A percentile compares a stretch with the other conserved stretches of the same genome.
These are phyloP conservation scores for Drosophila setifemur DNA, from an alignment of 1,140 invertebrate genomes.

Conservation along the genomic window DNA sequence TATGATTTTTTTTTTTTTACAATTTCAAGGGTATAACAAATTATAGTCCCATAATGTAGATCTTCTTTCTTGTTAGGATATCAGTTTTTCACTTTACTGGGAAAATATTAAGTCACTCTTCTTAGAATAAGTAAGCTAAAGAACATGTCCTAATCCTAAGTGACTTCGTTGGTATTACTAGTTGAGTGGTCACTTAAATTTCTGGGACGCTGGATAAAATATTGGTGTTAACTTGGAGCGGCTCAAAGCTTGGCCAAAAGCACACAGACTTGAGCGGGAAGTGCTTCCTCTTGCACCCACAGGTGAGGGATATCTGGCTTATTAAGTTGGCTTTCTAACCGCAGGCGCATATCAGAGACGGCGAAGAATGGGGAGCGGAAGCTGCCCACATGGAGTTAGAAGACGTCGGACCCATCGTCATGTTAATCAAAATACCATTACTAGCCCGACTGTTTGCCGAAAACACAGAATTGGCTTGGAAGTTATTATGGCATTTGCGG, in stretches of 20 bases:
- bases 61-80: not conserved
- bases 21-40: no score
- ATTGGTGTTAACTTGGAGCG: slow-evolving; percentile 3
- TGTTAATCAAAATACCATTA: slow-evolving; percentile 63
- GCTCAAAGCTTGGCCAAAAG: slow-evolving; percentile 2
- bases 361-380: not conserved
- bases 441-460: slow-evolving; percentile 11
- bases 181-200: not conserved
- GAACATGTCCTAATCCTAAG: slow-evolving; percentile 2
- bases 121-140: not conserved
- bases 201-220: not conserved
- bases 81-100: not conserved
- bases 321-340: slow-evolving; percentile 10
- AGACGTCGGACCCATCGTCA: not conserved
- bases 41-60: no score
- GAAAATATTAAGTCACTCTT: not conserved
- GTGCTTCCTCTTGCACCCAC: not conserved
- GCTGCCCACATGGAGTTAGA: slow-evolving; percentile 1
- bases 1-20: no score
- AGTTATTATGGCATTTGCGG: slow-evolving; percentile 65
- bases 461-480: slow-evolving; percentile 47
- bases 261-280: slow-evolving; percentile 1
- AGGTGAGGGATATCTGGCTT: slow-evolving; percentile 1
- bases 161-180: not conserved
- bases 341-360: not conserved